Evolutionary conservation across 1,140 invertebrate species (phyloP).

Genomic region (Platorchestia sp.): DNA sequence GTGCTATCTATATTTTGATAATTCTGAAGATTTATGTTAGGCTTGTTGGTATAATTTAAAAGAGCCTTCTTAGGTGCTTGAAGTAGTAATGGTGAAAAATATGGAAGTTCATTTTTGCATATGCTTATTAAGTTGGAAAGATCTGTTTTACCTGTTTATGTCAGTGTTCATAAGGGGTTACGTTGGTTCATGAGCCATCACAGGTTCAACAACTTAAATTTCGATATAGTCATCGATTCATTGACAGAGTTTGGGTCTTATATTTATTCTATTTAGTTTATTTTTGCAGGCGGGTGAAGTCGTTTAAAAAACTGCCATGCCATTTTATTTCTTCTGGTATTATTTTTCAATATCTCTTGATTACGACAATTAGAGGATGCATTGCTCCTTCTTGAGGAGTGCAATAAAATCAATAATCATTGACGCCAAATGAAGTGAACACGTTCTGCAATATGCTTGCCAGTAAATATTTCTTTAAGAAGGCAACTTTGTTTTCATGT

Average conservation of each 20-base stretch:
- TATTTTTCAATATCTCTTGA: no score
- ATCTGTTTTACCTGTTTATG: not conserved
- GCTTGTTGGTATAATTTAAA: not conserved
- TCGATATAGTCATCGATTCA: not conserved
- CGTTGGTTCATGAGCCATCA: not conserved
- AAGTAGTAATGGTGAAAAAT: not conserved
- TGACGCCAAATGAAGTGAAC: not conserved
- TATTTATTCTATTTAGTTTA: not conserved
- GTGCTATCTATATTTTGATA: no score
- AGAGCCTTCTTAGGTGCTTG: not conserved
- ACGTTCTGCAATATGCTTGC: not conserved
- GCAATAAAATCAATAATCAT: not conserved
- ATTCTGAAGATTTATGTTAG: not conserved
- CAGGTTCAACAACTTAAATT: no score
- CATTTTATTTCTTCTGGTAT: no score
- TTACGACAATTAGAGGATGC: no score
- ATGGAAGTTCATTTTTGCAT: no score
- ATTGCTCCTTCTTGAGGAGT: not conserved
- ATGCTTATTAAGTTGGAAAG: no score
- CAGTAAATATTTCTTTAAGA: not conserved
- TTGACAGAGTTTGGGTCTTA: not conserved
- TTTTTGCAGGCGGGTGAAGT: no score
- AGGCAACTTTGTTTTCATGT: not conserved
- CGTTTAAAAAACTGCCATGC: no score
- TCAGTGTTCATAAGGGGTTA: not conserved